Evolutionary conservation across 35 echinoderm and acorn worm species (phyloP).

Genomic region (Anneissia japonica): DNA sequence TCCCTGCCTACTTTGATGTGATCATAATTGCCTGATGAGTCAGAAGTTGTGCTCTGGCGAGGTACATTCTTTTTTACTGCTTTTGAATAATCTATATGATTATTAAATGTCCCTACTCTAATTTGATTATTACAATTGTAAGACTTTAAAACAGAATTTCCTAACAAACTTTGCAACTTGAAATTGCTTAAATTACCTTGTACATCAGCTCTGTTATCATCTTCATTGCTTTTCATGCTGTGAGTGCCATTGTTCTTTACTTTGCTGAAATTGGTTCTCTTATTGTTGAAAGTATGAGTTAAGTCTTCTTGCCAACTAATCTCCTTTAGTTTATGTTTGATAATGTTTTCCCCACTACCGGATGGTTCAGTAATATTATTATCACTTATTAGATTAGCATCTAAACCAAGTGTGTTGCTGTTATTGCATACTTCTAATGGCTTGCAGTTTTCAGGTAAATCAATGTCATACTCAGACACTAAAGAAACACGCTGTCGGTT

Average conservation of each 20-base stretch:
- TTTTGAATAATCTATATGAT: neutral
- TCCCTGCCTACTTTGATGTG: neutral
- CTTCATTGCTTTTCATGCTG: no score
- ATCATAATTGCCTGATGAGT: neutral
- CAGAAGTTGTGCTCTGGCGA: neutral
- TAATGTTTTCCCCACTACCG: no score
- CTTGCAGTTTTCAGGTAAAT: neutral
- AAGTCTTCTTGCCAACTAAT: neutral
- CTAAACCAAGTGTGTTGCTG: no score
- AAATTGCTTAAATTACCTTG: neutral
- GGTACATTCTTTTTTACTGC: neutral
- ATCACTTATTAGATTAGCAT: no score
- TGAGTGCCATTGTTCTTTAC: neutral
- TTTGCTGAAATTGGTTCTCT: neutral
- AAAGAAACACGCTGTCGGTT: neutral
- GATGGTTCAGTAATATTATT: no score
- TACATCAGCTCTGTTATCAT: neutral
- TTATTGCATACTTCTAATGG: neutral
- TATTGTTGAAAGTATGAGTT: neutral
- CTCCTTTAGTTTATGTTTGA: neutral
- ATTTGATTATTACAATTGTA: neutral
- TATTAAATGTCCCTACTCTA: neutral
- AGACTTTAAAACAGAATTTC: neutral
- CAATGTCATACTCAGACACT: neutral
- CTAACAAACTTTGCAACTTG: neutral